Base-by-base conservation (phyloP, 2,888 invertebrate species). In the Thelaira solivaga region DNA sequence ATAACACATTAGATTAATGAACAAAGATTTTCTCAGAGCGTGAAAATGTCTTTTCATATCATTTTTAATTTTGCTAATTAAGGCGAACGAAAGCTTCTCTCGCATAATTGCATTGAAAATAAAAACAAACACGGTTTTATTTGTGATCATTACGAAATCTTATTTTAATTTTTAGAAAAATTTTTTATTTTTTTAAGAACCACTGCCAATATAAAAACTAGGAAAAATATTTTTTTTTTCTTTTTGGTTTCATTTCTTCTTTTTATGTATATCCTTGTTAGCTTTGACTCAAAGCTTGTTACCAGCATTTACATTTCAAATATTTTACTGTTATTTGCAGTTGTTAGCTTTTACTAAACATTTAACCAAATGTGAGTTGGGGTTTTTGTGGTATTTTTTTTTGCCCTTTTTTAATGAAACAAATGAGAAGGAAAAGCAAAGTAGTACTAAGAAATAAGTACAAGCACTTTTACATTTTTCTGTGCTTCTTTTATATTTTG, bases 281-380 rank as follows among this genome's bases (percentile, higher is more conserved):
- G 41, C 31, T 65, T 73, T 73, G 59, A 45, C 59, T 61, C 59
- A 67, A 36, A 67, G 59, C 67, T 67, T 67, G 67, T 75, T 68
- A 59, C 45, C 74, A 61, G 61, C 59, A 75, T 75, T 75, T 75
- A 75, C 61, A 68, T 75, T 75, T 75, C 39, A 61, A 75, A 75
- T 75, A 75, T 75, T 75, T 68, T 53, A 75, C 67, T 75, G 67
- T 67, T 74, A 39, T 39, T 75, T 75, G 74, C 74, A 75, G 61
- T 68, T 75, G 67, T 67, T 43, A 8, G 24, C 53, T 71, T 43
- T 22, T 73, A 36, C 22, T 20, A 67, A 68, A 29, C 34, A 47
- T 61, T 68, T 61, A 61, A 45, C 29, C 53, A 53, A 74, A 29
- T 47, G 49, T 59, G 39, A 65, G 51, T 71, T 55, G 68, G 61